Percentiles rank a stretch among this genome's conserved stretches.
Conservation (phyloP, 2,113 vertebrate species). For the pig (Sus scrofa) region T2T-Sscrofa CM000828.6:34056001-34056500, state of each 20-base stretch:
- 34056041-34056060: background rate
- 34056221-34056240: constrained; percentile 39
- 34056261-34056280: background rate
- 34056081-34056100: background rate
- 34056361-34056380: background rate
- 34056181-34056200: constrained; percentile 14
- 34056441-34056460: background rate
- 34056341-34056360: background rate
- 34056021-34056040: background rate
- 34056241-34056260: background rate
- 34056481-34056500: background rate
- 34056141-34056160: constrained; percentile 20
- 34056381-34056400: background rate
- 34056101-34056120: background rate
- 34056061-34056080: constrained; percentile 36
- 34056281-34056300: background rate
- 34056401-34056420: constrained; percentile 14
- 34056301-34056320: background rate
- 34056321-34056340: background rate
- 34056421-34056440: constrained; percentile 27
- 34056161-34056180: constrained; percentile 25
- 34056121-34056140: constrained; percentile 20
- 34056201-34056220: background rate
- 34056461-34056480: background rate
- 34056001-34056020: background rate